Evolutionary conservation across 1,140 invertebrate species (phyloP).

Genomic region (Formica exsecta): DNA sequence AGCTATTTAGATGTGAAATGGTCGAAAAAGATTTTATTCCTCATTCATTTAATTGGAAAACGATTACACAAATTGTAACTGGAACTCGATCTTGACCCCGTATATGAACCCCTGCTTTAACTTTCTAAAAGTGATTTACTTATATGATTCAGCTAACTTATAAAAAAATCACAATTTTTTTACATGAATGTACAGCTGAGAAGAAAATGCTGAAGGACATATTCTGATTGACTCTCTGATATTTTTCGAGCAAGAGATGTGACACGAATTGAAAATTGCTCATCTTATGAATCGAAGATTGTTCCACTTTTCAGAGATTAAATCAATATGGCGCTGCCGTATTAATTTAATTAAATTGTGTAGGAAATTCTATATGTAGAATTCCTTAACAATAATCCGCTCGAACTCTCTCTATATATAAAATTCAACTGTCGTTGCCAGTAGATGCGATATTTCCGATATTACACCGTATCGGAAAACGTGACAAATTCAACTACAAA

Average conservation of each 20-base stretch:
- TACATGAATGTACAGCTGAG: too few species aligned
- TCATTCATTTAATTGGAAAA: not conserved
- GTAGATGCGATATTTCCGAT: conserved; percentile 1
- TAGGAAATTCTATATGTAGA: conserved; percentile 34
- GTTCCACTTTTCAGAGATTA: conserved; percentile 21
- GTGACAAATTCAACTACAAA: conserved; percentile 43
- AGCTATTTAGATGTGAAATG: conserved; percentile 5
- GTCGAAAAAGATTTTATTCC: not conserved
- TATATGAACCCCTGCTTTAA: conserved; percentile 12
- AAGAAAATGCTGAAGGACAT: not conserved
- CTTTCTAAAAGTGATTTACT: not conserved
- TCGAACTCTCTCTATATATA: not conserved
- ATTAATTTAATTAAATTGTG: conserved; percentile 15
- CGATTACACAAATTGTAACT: not conserved
- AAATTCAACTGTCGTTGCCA: not conserved
- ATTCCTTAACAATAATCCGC: conserved; percentile 9
- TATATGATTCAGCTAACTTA: not conserved
- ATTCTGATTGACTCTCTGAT: not conserved
- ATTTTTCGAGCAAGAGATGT: conserved; percentile 21
- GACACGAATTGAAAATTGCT: conserved; percentile 17
- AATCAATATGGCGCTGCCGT: conserved; percentile 14
- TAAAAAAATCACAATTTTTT: conserved; percentile 1
- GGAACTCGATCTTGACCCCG: conserved; percentile 24
- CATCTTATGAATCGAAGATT: not conserved
- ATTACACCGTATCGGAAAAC: not conserved